Evolutionary conservation across 2,888 invertebrate genomes (phyloP), one percentile per base, ranked within the genome.

Genomic region (Caenorhabditis plicata): DNA sequence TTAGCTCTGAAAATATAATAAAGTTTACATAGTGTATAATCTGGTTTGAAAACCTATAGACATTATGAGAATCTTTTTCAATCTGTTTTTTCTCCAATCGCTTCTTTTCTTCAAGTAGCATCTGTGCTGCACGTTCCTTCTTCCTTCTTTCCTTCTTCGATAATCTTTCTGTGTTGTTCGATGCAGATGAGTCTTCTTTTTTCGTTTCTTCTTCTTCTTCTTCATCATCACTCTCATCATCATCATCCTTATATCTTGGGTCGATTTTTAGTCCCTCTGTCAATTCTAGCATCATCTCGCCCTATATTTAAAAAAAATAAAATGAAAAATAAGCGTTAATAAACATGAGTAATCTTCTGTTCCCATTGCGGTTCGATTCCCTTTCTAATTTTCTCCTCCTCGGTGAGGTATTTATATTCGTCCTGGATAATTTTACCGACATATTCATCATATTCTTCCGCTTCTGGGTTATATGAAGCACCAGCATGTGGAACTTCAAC

Each of bases 391-490:
- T 42, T 49, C 26, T 42, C 48, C 32, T 64, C 64, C 8, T 31
- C 9, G 7, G 44, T 45, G 19, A 69, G 58, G 31, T 58, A 17
- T 13, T 55, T 45, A 27, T 53, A 38, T 35, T 69, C 69, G 4
- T 69, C 62, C 0, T 26, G 26, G 2, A 53, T 64, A 15, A 69
- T 62, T 25, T 32, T 32, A 0, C 8, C 19, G 8, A 69, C 60
- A 29, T 69, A 69, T 15, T 55, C 51, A 26, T 52, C 39, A 33
- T 69, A 69, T 29, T 66, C 65, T 3, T 33, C 47, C 4, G 56
- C 48, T 32, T 61, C 57, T 5, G 69, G 69, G 53, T 69, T 69
- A 29, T 69, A 69, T 11, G 69, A 69, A 19, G 66, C 64, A 11
- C 69, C 69, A 5, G 54, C 56, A 0, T 32, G 45, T 4, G 35